phyloP scores from a whole-genome alignment of 1,140 invertebrate genomes.

The Trichogramma pretiosum region DNA sequence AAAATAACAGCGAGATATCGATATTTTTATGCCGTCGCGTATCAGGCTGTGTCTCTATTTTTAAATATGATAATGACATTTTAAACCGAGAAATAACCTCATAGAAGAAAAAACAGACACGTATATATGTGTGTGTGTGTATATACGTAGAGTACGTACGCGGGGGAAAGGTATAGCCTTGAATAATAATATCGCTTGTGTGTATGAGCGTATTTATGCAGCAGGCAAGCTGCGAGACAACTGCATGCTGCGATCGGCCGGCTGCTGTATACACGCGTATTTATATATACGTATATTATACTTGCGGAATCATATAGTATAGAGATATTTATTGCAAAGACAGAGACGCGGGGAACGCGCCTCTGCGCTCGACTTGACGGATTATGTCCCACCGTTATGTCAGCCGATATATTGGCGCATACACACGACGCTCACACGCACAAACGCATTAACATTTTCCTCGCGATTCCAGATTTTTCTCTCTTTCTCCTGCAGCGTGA shows the following conservation, averaged over 20 bases:
- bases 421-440: too few species aligned
- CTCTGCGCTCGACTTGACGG: not conserved
- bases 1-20: not conserved
- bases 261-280: not conserved
- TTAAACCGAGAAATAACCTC: not conserved
- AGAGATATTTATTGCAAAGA: not conserved
- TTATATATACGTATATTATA: too few species aligned
- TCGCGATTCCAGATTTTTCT: too few species aligned
- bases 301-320: constrained; percentile 1
- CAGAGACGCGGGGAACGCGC: not conserved
- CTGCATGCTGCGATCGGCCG: not conserved
- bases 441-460: constrained; percentile 11
- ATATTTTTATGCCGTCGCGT: not conserved
- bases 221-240: too few species aligned
- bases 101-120: constrained; percentile 5
- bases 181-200: too few species aligned
- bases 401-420: too few species aligned
- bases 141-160: too few species aligned
- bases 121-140: too few species aligned
- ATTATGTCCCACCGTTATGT: constrained; percentile 11
- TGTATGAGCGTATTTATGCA: too few species aligned
- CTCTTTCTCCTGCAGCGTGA: too few species aligned
- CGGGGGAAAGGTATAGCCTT: constrained; percentile 24
- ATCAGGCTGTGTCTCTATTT: constrained; percentile 15
- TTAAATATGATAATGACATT: constrained; percentile 16